Conservation (phyloP, 2,797 vertebrate species). For the Lagocephalus sceleratus region DNA sequence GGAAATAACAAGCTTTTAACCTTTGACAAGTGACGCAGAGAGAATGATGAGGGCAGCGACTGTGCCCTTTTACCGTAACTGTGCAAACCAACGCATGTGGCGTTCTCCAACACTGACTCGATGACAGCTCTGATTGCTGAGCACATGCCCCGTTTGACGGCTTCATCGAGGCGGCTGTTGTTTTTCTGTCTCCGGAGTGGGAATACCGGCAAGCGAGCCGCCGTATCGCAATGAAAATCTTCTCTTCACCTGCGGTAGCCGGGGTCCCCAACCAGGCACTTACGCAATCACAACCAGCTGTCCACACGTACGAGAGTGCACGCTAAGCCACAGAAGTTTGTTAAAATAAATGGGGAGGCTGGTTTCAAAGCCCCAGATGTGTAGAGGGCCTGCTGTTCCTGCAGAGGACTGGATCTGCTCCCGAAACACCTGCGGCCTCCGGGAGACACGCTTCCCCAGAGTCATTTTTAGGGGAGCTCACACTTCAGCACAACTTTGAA, state of each 20-base stretch:
- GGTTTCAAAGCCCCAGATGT: conserved; percentile 49
- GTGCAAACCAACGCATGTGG: conserved; percentile 15
- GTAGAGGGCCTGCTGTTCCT: conserved; percentile 29
- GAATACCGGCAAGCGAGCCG: conserved; percentile 39
- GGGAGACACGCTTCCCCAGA: conserved; percentile 17
- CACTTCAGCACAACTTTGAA: too few species aligned
- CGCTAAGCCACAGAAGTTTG: conserved; percentile 35
- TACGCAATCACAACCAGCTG: conserved; percentile 52
- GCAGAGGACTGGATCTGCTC: conserved; percentile 32
- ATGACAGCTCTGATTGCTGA: conserved; percentile 26
- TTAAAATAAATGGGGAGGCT: conserved; percentile 58
- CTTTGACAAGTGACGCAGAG: conserved; percentile 48
- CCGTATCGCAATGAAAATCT: conserved; percentile 23
- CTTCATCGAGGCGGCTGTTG: conserved; percentile 17
- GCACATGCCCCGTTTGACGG: conserved; percentile 17
- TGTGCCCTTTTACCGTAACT: conserved; percentile 24
- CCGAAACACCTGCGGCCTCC: conserved; percentile 47
- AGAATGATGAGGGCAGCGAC: conserved; percentile 44
- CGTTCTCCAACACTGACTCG: conserved; percentile 12
- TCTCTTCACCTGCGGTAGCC: conserved; percentile 41
- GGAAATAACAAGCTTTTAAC: conserved; percentile 50
- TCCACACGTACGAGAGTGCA: conserved; percentile 43
- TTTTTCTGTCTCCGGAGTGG: conserved; percentile 25
- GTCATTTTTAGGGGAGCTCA: conserved; percentile 1
- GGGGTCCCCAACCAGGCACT: conserved; percentile 29